Evolutionary conservation across 2,113 vertebrate species (phyloP), one percentile per base, ranked within the genome.

Genomic region (Podarcis cretensis): DNA sequence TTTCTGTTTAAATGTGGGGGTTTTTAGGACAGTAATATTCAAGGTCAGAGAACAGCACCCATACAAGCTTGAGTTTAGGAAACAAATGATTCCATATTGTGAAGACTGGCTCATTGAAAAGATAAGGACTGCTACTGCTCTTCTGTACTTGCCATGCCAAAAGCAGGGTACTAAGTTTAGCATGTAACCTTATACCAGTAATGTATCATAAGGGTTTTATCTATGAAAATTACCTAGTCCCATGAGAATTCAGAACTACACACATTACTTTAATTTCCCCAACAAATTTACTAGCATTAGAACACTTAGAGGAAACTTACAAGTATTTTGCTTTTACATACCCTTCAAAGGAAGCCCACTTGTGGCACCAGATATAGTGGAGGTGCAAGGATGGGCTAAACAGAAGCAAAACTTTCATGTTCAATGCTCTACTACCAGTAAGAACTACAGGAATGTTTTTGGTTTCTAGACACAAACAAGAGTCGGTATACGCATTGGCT

Each of bases 141-240:
- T 40, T 37, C 43, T 84, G 81, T 0, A 63, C 30, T 85, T 93
- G 90, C 23, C 1, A 1, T 2, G 93, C 92, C 91, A 78, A 59
- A 93, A 87, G 86, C 68, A 66, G 73, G 83, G 88, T 93, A 87
- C 93, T 96, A 95, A 93, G 91, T 91, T 91, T 93, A 94, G 92
- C 91, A 68, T 0, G 84, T 73, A 94, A 95, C 74, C 79, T 92
- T 92, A 92, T 77, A 85, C 94, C 6, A 30, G 77, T 0, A 48
- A 32, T 0, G 1, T 4, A 89, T 84, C 85, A 86, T 3, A 77
- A 59, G 91, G 88, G 6, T 90, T 82, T 21, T 32, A 89, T 88
- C 27, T 4, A 85, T 27, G 89, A 92, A 93, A 93, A 54, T 86
- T 90, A 94, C 87, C 83, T 91, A 69, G 92, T 5, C 27, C 1